phyloP scores from a whole-genome alignment of 2,797 vertebrate species.

The Argentina silus region DNA sequence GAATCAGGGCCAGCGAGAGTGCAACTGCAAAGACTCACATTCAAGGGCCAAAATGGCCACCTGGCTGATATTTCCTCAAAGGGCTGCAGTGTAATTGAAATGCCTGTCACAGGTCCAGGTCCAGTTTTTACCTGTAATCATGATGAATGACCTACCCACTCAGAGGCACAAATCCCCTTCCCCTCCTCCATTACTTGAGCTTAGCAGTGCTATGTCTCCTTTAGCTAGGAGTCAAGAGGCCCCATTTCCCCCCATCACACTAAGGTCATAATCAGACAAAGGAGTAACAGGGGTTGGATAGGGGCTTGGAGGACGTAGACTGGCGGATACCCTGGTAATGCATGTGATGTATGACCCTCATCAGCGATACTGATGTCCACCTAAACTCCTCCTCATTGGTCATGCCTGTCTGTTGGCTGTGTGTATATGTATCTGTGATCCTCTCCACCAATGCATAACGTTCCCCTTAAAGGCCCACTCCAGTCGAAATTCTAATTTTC shows the following conservation, averaged over 20 bases:
- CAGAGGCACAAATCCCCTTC: slow-evolving; percentile 17
- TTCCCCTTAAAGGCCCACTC: too few relatives aligned
- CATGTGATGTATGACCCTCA: slow-evolving; percentile 2
- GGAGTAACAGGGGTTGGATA: neutral
- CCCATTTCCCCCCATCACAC: neutral
- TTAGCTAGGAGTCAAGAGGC: neutral
- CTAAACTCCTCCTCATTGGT: neutral
- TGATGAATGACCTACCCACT: slow-evolving; percentile 32
- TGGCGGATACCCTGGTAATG: neutral
- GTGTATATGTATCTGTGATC: neutral
- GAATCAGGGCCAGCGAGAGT: neutral
- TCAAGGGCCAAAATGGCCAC: slow-evolving; percentile 11
- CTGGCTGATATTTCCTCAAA: slow-evolving; percentile 4
- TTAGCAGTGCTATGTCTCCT: neutral
- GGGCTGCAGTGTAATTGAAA: slow-evolving; percentile 1
- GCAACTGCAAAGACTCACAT: neutral
- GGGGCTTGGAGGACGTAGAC: neutral
- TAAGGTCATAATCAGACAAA: neutral
- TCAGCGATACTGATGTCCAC: neutral
- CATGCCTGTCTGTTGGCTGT: neutral
- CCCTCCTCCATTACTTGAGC: slow-evolving; percentile 11
- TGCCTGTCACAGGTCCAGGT: neutral
- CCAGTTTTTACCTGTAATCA: slow-evolving; percentile 29
- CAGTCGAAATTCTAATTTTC: too few relatives aligned
- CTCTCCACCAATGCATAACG: too few relatives aligned